These are phyloP conservation scores for Aphaenogaster rudis DNA, from an alignment of 1,140 invertebrate genomes.

Conservation along the genomic window DNA sequence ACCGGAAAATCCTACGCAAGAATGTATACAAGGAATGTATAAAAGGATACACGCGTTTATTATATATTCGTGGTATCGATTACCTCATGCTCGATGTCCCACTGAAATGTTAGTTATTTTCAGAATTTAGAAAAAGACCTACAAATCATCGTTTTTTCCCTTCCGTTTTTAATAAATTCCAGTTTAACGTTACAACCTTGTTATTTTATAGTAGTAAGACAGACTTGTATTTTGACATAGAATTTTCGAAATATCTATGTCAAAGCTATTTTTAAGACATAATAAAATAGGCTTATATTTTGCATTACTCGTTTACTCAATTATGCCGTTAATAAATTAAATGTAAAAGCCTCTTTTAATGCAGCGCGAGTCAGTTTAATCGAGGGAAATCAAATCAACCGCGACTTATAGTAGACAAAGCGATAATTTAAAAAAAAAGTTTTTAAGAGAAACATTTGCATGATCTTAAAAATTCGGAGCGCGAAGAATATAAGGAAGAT, in stretches of 20 bases:
- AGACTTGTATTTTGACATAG: too few species aligned
- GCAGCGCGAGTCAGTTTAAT: background rate
- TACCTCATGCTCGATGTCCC: background rate
- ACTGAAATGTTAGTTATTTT: conserved; percentile 1
- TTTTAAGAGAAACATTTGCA: background rate
- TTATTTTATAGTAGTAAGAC: background rate
- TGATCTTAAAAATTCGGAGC: background rate
- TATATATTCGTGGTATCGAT: background rate
- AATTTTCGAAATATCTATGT: too few species aligned
- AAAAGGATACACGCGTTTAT: background rate
- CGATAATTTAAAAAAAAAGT: background rate
- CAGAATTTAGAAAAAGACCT: background rate
- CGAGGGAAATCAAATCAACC: background rate
- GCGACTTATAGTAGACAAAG: background rate
- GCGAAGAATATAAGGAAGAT: background rate
- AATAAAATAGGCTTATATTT: background rate
- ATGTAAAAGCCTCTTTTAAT: background rate
- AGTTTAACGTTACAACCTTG: background rate
- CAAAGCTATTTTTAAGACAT: background rate
- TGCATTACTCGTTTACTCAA: background rate
- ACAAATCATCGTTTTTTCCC: background rate
- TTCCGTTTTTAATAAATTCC: background rate
- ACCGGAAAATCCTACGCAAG: background rate
- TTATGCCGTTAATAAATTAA: background rate
- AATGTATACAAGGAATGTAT: background rate